Percentiles rank a stretch among this genome's conserved stretches.
These are phyloP conservation scores for Cyclophora punctaria DNA, from an alignment of 2,888 invertebrate species.

Conservation along the genomic window DNA sequence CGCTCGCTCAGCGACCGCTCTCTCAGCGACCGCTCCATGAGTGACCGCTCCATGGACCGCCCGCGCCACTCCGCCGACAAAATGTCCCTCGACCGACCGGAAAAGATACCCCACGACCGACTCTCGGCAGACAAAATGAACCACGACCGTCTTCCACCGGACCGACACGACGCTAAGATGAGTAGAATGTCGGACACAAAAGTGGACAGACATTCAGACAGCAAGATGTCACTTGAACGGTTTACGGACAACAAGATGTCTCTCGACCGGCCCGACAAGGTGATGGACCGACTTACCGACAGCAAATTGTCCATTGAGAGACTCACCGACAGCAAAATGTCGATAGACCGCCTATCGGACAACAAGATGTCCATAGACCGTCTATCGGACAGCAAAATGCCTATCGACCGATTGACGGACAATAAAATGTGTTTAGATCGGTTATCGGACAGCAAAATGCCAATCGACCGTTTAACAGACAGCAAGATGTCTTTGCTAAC, in stretches of 20 bases:
- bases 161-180: constrained; percentile 23
- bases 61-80: constrained; percentile 4
- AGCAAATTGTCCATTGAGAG: constrained; percentile 22
- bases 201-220: constrained; percentile 5
- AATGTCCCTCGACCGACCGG: constrained; percentile 22
- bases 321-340: constrained; percentile 14
- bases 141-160: constrained; percentile 23
- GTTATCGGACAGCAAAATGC: constrained; percentile 14
- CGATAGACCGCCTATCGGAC: constrained; percentile 21
- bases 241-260: constrained; percentile 24
- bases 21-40: constrained; percentile 17
- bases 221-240: constrained; percentile 17
- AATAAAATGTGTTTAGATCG: constrained; percentile 32
- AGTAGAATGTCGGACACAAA: constrained; percentile 8
- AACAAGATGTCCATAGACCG: constrained; percentile 29
- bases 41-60: constrained; percentile 12
- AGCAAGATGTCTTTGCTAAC: constrained; percentile 11
- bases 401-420: constrained; percentile 28
- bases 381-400: constrained; percentile 35
- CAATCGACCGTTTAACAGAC: constrained; percentile 21
- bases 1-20: constrained; percentile 9
- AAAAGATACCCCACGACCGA: constrained; percentile 23
- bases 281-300: constrained; percentile 14
- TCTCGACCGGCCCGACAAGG: constrained; percentile 18
- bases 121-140: constrained; percentile 18